Evolutionary conservation across 1,140 invertebrate species (phyloP).

Genomic region (Caerostris extrusa): DNA sequence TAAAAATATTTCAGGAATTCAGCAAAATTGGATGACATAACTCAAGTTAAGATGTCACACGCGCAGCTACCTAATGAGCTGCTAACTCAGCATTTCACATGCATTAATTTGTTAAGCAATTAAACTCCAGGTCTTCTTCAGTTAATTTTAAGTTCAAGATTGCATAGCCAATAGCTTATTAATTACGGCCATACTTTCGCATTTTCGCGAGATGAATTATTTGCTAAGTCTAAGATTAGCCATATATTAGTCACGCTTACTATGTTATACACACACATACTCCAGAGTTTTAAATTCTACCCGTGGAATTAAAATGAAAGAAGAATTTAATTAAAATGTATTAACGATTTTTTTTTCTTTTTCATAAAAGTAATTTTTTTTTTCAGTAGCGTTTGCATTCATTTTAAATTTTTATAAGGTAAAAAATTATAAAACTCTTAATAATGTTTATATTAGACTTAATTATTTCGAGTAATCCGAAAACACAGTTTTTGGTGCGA

Average conservation of each 20-base stretch:
- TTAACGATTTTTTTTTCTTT: too few species aligned
- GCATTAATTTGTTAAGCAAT: not conserved
- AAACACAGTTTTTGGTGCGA: too few species aligned
- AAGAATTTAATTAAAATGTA: not conserved
- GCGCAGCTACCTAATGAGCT: not conserved
- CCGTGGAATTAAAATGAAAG: not conserved
- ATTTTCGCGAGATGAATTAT: not conserved
- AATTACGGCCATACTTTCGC: not conserved
- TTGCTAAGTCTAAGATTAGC: not conserved
- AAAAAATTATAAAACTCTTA: too few species aligned
- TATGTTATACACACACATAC: not conserved
- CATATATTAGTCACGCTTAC: not conserved
- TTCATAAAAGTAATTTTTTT: too few species aligned
- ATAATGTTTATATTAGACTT: too few species aligned
- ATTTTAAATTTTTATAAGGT: too few species aligned
- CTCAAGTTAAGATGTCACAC: not conserved
- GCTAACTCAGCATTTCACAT: not conserved
- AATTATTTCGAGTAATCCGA: too few species aligned
- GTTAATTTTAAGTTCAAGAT: not conserved
- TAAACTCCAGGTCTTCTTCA: not conserved
- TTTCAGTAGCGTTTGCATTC: too few species aligned
- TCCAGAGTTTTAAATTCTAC: not conserved
- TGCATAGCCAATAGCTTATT: not conserved
- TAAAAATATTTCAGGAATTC: too few species aligned
- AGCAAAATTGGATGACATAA: not conserved